These are phyloP conservation scores for Drosophila parthenogenetica DNA, from an alignment of 2,888 invertebrate species.

Conservation along the genomic window DNA sequence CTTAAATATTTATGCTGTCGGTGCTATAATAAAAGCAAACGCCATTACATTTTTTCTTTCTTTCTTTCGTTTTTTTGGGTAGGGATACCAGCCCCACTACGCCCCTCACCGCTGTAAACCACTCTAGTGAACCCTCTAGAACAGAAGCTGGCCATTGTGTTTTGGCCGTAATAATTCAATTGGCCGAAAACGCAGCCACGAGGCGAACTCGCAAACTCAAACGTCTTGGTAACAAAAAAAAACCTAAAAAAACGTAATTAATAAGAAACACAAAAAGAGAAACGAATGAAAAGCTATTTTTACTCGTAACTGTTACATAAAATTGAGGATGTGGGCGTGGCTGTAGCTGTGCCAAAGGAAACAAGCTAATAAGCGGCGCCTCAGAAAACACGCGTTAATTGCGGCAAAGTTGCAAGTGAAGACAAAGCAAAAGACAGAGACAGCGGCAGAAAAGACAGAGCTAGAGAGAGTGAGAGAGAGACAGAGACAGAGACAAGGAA, in stretches of 20 bases:
- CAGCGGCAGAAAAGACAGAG: too few relatives aligned
- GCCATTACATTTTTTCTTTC: constrained; percentile 57
- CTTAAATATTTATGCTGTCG: constrained; percentile 75
- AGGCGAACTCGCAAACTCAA: constrained; percentile 33
- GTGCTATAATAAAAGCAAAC: constrained; percentile 73
- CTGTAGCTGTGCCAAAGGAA: constrained; percentile 56
- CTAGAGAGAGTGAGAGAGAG: too few relatives aligned
- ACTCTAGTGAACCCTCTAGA: not conserved
- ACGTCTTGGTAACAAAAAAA: not conserved
- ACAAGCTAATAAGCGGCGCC: constrained; percentile 76
- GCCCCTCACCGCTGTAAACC: not conserved
- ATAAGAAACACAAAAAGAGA: constrained; percentile 67
- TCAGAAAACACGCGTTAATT: constrained; percentile 57
- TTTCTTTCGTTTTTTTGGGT: not conserved
- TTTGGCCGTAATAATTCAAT: constrained; percentile 73
- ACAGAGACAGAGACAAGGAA: not conserved
- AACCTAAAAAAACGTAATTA: constrained; percentile 64
- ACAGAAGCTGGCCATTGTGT: constrained; percentile 41
- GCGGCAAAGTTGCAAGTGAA: constrained; percentile 41
- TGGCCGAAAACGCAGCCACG: constrained; percentile 61
- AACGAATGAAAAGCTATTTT: constrained; percentile 61
- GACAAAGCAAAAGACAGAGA: not conserved
- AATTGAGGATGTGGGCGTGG: constrained; percentile 76
- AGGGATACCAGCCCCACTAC: not conserved
- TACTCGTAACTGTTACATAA: constrained; percentile 18